phyloP scores from a whole-genome alignment of 2,113 vertebrate genomes.

The Pteruthius melanotis region DNA sequence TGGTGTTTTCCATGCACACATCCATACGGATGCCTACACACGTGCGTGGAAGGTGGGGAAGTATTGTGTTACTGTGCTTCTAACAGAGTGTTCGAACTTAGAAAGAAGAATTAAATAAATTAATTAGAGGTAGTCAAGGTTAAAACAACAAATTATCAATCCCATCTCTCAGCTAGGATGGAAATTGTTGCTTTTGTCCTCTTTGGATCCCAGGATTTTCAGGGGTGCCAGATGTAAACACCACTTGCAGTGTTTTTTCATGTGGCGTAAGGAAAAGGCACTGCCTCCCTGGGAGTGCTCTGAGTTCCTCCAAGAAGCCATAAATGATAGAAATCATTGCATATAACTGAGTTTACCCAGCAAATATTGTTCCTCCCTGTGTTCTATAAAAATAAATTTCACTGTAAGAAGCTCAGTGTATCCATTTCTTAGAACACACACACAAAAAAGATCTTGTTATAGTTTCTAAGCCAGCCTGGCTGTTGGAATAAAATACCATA shows the following conservation, averaged over 20 bases:
- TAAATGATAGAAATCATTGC: background rate
- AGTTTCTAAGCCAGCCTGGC: background rate
- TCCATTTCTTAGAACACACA: background rate
- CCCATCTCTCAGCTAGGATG: background rate
- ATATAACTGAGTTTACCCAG: background rate
- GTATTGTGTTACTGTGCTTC: background rate
- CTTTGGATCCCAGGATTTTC: background rate
- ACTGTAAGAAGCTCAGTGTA: background rate
- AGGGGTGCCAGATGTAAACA: background rate
- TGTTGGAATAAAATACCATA: background rate
- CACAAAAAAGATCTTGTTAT: background rate
- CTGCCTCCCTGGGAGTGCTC: background rate
- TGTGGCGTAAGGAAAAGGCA: background rate
- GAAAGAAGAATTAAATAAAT: background rate
- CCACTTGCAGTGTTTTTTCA: background rate
- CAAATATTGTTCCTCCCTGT: background rate
- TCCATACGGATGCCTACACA: background rate
- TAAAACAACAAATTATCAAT: background rate
- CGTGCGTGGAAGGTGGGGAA: accelerated
- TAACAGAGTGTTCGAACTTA: background rate
- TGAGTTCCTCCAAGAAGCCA: background rate
- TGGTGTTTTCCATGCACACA: background rate
- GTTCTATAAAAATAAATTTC: background rate
- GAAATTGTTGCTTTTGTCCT: background rate
- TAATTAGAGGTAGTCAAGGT: background rate